A percentile compares a stretch with the other conserved stretches of the same genome.
phyloP scores from a whole-genome alignment of 2,113 vertebrate species.

The Crocuta crocuta region DNA sequence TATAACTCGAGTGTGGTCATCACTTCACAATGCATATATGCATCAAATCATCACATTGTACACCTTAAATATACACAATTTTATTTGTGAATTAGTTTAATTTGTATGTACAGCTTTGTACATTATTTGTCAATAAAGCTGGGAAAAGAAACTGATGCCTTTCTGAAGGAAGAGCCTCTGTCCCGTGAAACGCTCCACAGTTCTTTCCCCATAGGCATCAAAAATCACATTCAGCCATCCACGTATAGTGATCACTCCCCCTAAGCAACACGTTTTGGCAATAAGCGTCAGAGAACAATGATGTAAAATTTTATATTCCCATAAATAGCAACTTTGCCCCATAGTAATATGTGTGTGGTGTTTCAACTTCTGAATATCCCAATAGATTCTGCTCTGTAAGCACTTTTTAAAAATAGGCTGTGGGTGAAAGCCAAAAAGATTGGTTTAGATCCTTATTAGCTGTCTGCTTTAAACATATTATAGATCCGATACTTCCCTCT shows the following conservation, averaged over 20 bases:
- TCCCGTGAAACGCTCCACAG: not conserved
- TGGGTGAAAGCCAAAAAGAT: not conserved
- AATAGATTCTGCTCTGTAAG: not conserved
- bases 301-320: constrained; percentile 65
- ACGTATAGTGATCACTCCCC: not conserved
- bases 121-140: not conserved
- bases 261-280: constrained; percentile 40
- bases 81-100: not conserved
- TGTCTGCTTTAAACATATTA: not conserved
- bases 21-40: not conserved
- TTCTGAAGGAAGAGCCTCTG: not conserved
- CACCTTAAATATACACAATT: not conserved
- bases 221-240: not conserved
- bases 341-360: not conserved
- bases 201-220: not conserved
- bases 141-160: not conserved
- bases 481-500: not conserved
- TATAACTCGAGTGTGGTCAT: not conserved
- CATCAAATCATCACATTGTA: not conserved
- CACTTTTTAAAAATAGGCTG: constrained; percentile 28
- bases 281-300: constrained; percentile 40
- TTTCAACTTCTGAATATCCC: constrained; percentile 22
- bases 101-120: no score
- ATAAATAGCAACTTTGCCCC: constrained; percentile 39
- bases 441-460: not conserved